phyloP scores from a whole-genome alignment of 2,113 vertebrate genomes.

The Sinocyclocheilus rhinocerous region DNA sequence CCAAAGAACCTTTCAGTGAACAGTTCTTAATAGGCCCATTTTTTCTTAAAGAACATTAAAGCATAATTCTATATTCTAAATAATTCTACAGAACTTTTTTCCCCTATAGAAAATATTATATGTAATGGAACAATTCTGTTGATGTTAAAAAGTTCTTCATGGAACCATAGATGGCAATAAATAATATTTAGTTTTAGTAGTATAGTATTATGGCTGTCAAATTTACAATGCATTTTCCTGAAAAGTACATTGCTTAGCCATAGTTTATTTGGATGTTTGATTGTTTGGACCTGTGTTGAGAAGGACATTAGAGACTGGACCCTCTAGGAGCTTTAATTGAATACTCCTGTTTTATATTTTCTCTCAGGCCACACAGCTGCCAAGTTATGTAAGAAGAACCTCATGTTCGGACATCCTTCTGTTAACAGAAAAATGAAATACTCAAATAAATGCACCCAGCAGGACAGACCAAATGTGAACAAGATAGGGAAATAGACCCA shows the following conservation, averaged over 20 bases:
- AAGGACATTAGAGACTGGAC: neutral
- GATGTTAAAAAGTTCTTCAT: neutral
- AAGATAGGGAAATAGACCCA: slow-evolving; percentile 7
- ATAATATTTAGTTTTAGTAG: neutral
- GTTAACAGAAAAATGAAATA: slow-evolving; percentile 36
- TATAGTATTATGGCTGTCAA: neutral
- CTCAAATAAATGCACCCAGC: slow-evolving; percentile 40
- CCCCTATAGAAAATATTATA: neutral
- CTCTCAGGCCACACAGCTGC: slow-evolving; percentile 3
- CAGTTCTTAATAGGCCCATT: too few relatives aligned
- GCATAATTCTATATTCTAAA: too few relatives aligned
- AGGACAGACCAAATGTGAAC: neutral
- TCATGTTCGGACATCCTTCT: slow-evolving; percentile 11
- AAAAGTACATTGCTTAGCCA: neutral
- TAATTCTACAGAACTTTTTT: too few relatives aligned
- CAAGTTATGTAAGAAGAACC: slow-evolving; percentile 32
- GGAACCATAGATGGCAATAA: neutral
- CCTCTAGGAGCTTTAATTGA: slow-evolving; percentile 8
- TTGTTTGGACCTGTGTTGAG: neutral
- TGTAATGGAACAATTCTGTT: neutral
- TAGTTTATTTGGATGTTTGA: neutral
- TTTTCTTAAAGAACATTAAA: too few relatives aligned
- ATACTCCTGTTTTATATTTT: neutral
- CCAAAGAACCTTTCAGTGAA: too few relatives aligned
- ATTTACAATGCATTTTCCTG: neutral